Conservation (phyloP, 2,113 vertebrate species). For the Hemicordylus capensis region DNA sequence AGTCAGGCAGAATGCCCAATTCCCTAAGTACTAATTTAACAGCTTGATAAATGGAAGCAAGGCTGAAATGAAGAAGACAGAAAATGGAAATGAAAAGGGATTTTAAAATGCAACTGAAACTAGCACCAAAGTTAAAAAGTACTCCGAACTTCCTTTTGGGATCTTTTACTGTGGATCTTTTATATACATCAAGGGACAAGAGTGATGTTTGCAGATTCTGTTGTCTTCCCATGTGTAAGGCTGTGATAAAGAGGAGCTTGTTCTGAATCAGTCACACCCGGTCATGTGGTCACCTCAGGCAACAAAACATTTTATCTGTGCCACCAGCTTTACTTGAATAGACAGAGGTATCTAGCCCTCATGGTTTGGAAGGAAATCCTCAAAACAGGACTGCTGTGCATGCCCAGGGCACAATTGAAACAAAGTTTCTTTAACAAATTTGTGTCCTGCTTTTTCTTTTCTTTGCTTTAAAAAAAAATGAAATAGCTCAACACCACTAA, state of each 20-base stretch:
- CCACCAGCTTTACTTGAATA: neutral
- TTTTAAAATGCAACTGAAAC: conserved; percentile 57
- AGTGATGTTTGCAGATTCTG: conserved; percentile 28
- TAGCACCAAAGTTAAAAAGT: conserved; percentile 23
- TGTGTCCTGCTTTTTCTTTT: too few relatives aligned
- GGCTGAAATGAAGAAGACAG: conserved; percentile 15
- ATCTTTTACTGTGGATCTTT: conserved; percentile 40
- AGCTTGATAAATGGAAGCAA: conserved; percentile 42
- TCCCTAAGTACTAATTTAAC: conserved; percentile 60
- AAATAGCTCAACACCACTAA: too few relatives aligned
- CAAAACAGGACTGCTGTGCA: neutral
- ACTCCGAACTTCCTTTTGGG: conserved; percentile 7
- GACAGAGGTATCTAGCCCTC: neutral
- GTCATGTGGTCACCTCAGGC: neutral
- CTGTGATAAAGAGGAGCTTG: conserved; percentile 30
- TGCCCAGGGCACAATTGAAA: neutral
- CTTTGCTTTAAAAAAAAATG: too few relatives aligned
- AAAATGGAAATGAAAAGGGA: conserved; percentile 14
- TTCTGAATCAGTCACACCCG: neutral
- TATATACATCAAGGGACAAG: conserved; percentile 36
- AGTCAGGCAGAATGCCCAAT: conserved; percentile 43
- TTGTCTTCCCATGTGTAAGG: conserved; percentile 38
- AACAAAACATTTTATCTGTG: conserved; percentile 1
- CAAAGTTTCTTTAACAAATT: too few relatives aligned
- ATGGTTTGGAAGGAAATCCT: neutral